Evolutionary conservation across 2,888 invertebrate genomes (phyloP).

Genomic region (Watsonalla cultraria): DNA sequence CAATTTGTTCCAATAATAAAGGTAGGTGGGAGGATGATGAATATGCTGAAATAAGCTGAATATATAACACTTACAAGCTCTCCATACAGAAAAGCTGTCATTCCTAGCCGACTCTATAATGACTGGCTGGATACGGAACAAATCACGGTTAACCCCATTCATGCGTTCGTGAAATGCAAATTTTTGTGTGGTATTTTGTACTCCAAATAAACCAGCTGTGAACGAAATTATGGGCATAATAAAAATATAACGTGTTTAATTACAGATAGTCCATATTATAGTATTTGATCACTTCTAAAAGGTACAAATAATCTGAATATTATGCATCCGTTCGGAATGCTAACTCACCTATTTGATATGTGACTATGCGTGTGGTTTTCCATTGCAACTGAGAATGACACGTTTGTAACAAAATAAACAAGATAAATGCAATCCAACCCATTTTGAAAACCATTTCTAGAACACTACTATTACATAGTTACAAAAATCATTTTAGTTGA

Average conservation of each 20-base stretch:
- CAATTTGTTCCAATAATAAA: too few species aligned
- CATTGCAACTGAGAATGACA: conserved; percentile 37
- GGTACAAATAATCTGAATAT: neutral
- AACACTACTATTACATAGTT: neutral
- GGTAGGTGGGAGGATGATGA: neutral
- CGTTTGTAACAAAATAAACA: conserved; percentile 24
- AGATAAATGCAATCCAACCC: conserved; percentile 29
- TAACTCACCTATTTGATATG: conserved; percentile 55
- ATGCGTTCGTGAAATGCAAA: conserved; percentile 61
- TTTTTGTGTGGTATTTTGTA: conserved; percentile 30
- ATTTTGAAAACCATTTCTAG: conserved; percentile 18
- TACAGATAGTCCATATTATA: too few species aligned
- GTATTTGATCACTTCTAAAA: neutral
- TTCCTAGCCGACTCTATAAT: conserved; percentile 38
- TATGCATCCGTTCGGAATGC: neutral
- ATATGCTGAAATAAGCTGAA: conserved; percentile 4
- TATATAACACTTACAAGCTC: conserved; percentile 44
- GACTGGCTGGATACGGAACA: conserved; percentile 40
- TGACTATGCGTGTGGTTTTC: conserved; percentile 29
- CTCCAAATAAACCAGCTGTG: conserved; percentile 59
- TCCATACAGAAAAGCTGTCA: conserved; percentile 62
- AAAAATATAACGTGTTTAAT: conserved; percentile 2
- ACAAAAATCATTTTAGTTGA: conserved; percentile 8
- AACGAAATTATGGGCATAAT: conserved; percentile 1
- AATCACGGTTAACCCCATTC: conserved; percentile 33